phyloP scores from a whole-genome alignment of 2,888 invertebrate species.

The Polymixis flavicincta region DNA sequence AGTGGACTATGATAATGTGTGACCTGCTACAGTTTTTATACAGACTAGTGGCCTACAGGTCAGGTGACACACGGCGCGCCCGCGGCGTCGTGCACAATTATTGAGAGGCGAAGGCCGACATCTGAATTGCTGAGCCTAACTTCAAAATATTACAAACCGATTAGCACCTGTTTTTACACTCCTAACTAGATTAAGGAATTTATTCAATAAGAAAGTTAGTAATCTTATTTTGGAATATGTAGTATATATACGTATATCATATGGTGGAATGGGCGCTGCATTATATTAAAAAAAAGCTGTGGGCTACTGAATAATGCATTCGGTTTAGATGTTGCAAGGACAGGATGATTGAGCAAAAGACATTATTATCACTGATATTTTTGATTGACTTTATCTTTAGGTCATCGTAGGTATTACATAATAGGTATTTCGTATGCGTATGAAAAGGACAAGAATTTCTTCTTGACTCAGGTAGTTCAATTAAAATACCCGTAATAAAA shows the following conservation, averaged over 20 bases:
- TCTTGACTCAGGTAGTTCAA: slow-evolving; percentile 3
- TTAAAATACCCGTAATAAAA: slow-evolving; percentile 9
- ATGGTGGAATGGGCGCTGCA: slow-evolving; percentile 4
- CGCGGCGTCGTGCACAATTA: slow-evolving; percentile 46
- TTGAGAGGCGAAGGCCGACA: slow-evolving; percentile 59
- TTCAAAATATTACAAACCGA: slow-evolving; percentile 24
- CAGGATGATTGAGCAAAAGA: neutral
- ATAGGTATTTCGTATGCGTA: neutral
- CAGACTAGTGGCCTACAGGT: slow-evolving; percentile 53
- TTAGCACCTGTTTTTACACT: slow-evolving; percentile 39
- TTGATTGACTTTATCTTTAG: slow-evolving; percentile 2
- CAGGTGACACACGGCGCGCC: slow-evolving; percentile 54
- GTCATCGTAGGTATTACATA: neutral
- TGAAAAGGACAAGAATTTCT: neutral
- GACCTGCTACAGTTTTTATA: slow-evolving; percentile 81
- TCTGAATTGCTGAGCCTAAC: slow-evolving; percentile 22
- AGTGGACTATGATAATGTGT: slow-evolving; percentile 76
- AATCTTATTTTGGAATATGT: slow-evolving; percentile 12
- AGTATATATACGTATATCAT: no score
- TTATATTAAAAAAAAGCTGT: neutral
- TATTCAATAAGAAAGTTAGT: slow-evolving; percentile 1
- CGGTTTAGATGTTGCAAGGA: slow-evolving; percentile 7
- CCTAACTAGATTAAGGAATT: slow-evolving; percentile 11
- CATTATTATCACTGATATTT: neutral
- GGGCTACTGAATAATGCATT: neutral